Percentiles rank a stretch among this genome's conserved stretches.
These are phyloP conservation scores for Apostichopus japonicus DNA, from an alignment of 35 echinoderm and acorn worm genomes.

Conservation along the genomic window DNA sequence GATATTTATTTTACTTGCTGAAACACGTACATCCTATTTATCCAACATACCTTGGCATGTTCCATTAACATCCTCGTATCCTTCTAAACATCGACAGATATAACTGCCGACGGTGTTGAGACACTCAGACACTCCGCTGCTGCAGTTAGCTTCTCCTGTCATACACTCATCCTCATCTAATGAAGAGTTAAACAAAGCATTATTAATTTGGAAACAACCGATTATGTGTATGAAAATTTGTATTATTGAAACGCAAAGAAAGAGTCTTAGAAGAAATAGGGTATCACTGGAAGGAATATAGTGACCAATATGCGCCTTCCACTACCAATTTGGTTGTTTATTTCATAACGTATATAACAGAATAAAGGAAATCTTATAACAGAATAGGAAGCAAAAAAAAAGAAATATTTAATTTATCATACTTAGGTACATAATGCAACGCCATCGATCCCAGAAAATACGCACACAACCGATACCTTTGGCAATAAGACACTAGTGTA, in stretches of 20 bases:
- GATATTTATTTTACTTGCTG: neutral
- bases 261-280: neutral
- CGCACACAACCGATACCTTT: too few species aligned
- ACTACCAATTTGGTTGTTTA: too few species aligned
- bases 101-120: conserved; percentile 40
- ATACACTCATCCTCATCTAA: conserved; percentile 36
- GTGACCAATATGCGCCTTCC: neutral
- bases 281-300: neutral
- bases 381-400: too few species aligned
- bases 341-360: too few species aligned
- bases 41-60: conserved; percentile 15
- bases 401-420: too few species aligned
- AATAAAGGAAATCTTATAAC: too few species aligned
- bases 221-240: conserved; percentile 6
- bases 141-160: neutral
- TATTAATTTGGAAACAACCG: neutral
- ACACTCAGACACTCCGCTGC: neutral
- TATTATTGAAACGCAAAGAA: conserved; percentile 1
- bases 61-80: conserved; percentile 39
- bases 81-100: conserved; percentile 16
- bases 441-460: too few species aligned
- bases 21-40: neutral
- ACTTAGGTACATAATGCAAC: too few species aligned
- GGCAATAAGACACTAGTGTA: too few species aligned
- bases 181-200: neutral